Evolutionary conservation across 2,888 invertebrate species (phyloP), one percentile per base, ranked within the genome.

Genomic region (Encarsia formosa): DNA sequence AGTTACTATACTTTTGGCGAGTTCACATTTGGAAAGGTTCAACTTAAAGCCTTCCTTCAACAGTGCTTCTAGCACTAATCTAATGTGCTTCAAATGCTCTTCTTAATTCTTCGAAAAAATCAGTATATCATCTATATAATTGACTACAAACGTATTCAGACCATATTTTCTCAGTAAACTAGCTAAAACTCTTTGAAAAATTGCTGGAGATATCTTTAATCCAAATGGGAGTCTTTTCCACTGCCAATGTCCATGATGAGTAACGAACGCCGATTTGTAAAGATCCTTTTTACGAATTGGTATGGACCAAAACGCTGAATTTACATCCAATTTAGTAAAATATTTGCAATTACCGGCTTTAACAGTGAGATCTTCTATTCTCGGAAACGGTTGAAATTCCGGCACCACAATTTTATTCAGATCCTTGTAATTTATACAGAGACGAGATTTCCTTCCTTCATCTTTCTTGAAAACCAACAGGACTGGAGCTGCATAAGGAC

Each of bases 71-170:
- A 24, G 22, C 20, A 56, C 13, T 26, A 37, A 13, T 41, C 13
- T 8, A 26, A 56, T 9, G 40, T 56, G 53, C 2, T 24, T 26
- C 11, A 50, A 31, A 16, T 56, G 53, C 45, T 54, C 42, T 31
- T 50, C 45, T 22, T 50, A 53, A 11, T 39, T 29, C 50, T 53
- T 34, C n/a, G 53, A 56, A 20, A 53, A 56, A 40, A 56, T 44
- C 24, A 56, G 37, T 16, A 63, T 61, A 49, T 63, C 62, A 22
- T 64, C 62, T 19, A 62, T 63, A 42, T 62, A 64, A 35, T 59
- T 63, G 18, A 57, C 52, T 23, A 51, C 44, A 48, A 63, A 61
- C 15, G 54, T 43, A 34, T 56, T 22, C 11, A 59, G 39, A 20
- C 55, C 34, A 29, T 56, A 20, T 42, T 57, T 56, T 45, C 53